A percentile compares a stretch with the other conserved stretches of the same genome.
These are phyloP conservation scores for Hippocampus mohnikei DNA, from an alignment of 2,113 vertebrate species.

Conservation along the genomic window DNA sequence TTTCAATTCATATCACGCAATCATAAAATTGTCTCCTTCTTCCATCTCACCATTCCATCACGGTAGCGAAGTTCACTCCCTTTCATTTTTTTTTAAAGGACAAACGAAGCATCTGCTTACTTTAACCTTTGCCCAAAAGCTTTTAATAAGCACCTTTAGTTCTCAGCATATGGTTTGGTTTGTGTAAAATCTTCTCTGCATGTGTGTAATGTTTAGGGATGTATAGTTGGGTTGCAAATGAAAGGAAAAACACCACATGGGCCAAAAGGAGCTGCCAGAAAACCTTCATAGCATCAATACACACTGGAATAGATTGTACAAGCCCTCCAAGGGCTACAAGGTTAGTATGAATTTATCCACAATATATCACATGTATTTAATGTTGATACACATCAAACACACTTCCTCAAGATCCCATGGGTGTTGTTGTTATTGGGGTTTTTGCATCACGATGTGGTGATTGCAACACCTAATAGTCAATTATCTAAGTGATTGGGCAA, in stretches of 20 bases:
- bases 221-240: constrained; percentile 17
- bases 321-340: background rate
- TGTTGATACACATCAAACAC: background rate
- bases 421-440: background rate
- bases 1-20: background rate
- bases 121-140: constrained; percentile 51
- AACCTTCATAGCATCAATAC: background rate
- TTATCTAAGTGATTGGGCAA: background rate
- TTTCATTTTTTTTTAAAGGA: constrained; percentile 43
- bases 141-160: constrained; percentile 52
- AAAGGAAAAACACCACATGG: background rate
- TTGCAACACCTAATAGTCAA: background rate
- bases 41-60: background rate
- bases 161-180: constrained; percentile 38
- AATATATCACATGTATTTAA: background rate
- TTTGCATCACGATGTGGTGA: background rate
- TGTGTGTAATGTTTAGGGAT: background rate
- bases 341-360: background rate
- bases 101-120: constrained; percentile 45
- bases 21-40: background rate
- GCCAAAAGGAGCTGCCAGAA: background rate
- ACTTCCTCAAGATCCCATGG: background rate
- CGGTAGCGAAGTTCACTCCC: background rate
- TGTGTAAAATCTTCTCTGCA: constrained; percentile 17
- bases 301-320: background rate